These are phyloP conservation scores for Lydus trimaculatus DNA, from an alignment of 2,888 invertebrate species.

Conservation along the genomic window DNA sequence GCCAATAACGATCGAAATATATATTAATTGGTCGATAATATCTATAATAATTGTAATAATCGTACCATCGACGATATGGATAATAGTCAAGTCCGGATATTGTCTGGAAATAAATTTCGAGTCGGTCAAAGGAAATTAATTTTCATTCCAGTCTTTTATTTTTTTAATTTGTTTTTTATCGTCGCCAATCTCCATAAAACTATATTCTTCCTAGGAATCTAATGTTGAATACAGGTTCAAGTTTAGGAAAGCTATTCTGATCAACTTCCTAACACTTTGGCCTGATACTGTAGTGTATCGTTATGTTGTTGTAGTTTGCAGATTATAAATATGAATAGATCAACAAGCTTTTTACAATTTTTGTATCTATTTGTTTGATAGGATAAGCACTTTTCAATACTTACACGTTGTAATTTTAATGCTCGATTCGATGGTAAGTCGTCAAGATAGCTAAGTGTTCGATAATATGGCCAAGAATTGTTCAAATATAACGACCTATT, in stretches of 20 bases:
- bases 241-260: background rate
- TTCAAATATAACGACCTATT: constrained; percentile 29
- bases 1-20: constrained; percentile 48
- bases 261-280: background rate
- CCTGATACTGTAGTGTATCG: background rate
- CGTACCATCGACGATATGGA: constrained; percentile 23
- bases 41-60: constrained; percentile 33
- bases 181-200: background rate
- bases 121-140: background rate
- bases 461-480: constrained; percentile 37
- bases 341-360: background rate
- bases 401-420: constrained; percentile 49
- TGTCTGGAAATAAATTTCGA: constrained; percentile 27
- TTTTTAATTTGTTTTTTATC: no score
- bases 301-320: background rate
- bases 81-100: constrained; percentile 20
- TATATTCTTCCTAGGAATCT: background rate
- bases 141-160: background rate
- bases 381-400: constrained; percentile 31
- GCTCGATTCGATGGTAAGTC: constrained; percentile 46
- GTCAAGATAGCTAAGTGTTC: constrained; percentile 41
- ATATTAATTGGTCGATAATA: constrained; percentile 45
- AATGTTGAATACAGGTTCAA: background rate
- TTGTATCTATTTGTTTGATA: constrained; percentile 1
- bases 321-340: background rate